Percentiles rank a stretch among this genome's conserved stretches.
Evolutionary conservation across 2,888 invertebrate genomes (phyloP).

Genomic region (Eucriotettix oculatus): DNA sequence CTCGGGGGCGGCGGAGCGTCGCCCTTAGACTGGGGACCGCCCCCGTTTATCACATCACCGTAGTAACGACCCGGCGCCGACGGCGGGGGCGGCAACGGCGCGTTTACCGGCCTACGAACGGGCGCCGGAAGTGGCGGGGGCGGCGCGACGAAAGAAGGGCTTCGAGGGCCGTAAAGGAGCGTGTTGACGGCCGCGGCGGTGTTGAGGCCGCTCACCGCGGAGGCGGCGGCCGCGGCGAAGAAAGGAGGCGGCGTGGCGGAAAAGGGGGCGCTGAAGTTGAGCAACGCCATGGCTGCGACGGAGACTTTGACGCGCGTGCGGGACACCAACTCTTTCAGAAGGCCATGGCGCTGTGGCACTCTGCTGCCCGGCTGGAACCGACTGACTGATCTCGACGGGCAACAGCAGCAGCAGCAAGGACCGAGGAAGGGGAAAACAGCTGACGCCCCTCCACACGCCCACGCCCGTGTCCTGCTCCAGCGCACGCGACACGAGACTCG

Average conservation of each 20-base stretch:
- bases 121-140: slow-evolving; percentile 14
- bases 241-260: slow-evolving; percentile 22
- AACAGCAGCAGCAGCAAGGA: not conserved
- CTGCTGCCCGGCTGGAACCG: not conserved
- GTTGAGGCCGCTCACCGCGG: slow-evolving; percentile 14
- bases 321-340: not conserved
- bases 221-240: slow-evolving; percentile 17
- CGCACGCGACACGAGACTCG: not conserved
- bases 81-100: slow-evolving; percentile 6
- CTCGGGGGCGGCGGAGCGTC: slow-evolving; percentile 6
- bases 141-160: slow-evolving; percentile 12
- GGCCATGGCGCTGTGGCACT: not conserved
- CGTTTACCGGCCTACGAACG: slow-evolving; percentile 4
- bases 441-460: not conserved
- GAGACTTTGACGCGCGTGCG: not conserved
- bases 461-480: not conserved
- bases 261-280: slow-evolving; percentile 24
- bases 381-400: not conserved
- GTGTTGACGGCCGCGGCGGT: slow-evolving; percentile 14
- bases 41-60: slow-evolving; percentile 2
- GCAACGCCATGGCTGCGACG: slow-evolving; percentile 20
- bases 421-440: not conserved
- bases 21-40: slow-evolving; percentile 7
- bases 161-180: slow-evolving; percentile 9
- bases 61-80: slow-evolving; percentile 6